Evolutionary conservation across 2,888 invertebrate genomes (phyloP).

Genomic region (Drosophila flavopinicola): DNA sequence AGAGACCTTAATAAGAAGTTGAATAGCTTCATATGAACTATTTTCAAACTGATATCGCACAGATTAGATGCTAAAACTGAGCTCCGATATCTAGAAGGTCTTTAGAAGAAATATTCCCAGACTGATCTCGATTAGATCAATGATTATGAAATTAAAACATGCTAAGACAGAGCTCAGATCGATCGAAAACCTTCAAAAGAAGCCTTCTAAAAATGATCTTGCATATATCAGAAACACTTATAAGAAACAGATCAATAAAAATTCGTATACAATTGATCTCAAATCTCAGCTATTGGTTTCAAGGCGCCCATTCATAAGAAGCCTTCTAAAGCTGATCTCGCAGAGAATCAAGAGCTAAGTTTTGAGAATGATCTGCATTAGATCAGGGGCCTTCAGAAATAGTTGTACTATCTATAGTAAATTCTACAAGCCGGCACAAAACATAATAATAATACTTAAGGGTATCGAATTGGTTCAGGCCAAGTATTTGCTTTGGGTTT

Average conservation of each 20-base stretch:
- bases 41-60: background rate
- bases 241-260: too few relatives aligned
- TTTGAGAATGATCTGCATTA: background rate
- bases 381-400: slow-evolving; percentile 1
- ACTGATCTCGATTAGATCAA: background rate
- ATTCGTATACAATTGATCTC: too few relatives aligned
- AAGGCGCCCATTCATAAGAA: background rate
- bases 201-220: background rate
- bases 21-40: too few relatives aligned
- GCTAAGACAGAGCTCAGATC: background rate
- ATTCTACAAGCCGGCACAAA: slow-evolving; percentile 25
- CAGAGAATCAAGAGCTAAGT: background rate
- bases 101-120: background rate
- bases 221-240: too few relatives aligned
- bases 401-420: slow-evolving; percentile 5
- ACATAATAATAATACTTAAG: slow-evolving; percentile 18
- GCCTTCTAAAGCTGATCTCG: background rate
- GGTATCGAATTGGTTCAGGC: slow-evolving; percentile 54
- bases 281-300: too few relatives aligned
- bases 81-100: background rate
- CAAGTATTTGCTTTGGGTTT: slow-evolving; percentile 13
- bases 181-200: background rate
- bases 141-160: too few relatives aligned
- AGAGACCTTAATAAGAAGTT: background rate
- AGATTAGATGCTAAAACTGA: background rate